Base-by-base conservation (phyloP, 1,140 invertebrate genomes). In the Chrysoperla carnea region DNA sequence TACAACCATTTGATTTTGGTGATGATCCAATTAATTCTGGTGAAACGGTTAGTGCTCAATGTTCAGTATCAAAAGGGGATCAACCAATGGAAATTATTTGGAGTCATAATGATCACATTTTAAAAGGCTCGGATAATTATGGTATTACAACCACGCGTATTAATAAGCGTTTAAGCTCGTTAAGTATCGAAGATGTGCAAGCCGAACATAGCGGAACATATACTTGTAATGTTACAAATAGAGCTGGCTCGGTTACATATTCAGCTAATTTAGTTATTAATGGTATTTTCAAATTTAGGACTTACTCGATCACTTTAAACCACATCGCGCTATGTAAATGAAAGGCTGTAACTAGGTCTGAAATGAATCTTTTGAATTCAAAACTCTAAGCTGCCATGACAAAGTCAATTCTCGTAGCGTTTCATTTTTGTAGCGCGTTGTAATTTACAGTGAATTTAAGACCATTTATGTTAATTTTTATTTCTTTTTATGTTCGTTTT, bases 1-100 rank as follows among this genome's bases (percentile, higher is more conserved):
- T 80, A 52, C 59, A 69, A 44, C 75, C 76, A 27, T 79, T 81
- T 54, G 72, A 75, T 52, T 79, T 81, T 56, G 76, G 76, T 43
- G 14, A 53, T n/a, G 62, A 60, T 39, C 56, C 64, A 11, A 58
- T 67, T 5, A 67, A 70, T 52, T 63, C 59, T 40, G 68, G 66
- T 4, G 67, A 72, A 35, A 62, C 62, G 31, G 64, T 66, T 9
- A 66, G 66, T 23, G 59, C 63, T 13, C 61, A 65, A 8, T 79
- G 78, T 57, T 63, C 67, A 6, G 62, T 76, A 14, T 65, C 66
- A 31, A 76, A 72, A 50, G 78, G 77, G 2, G 77, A 79, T 53
- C 53, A 67, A 31, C 77, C 78, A 9, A 54, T 81, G 35, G 63
- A 64, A 39, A 72, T 81, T 28, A 57, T 51, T 17, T 85, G 81